Evolutionary conservation across 2,113 vertebrate species (phyloP), one percentile per base, ranked within the genome.

Genomic region (Fulmarus glacialis): DNA sequence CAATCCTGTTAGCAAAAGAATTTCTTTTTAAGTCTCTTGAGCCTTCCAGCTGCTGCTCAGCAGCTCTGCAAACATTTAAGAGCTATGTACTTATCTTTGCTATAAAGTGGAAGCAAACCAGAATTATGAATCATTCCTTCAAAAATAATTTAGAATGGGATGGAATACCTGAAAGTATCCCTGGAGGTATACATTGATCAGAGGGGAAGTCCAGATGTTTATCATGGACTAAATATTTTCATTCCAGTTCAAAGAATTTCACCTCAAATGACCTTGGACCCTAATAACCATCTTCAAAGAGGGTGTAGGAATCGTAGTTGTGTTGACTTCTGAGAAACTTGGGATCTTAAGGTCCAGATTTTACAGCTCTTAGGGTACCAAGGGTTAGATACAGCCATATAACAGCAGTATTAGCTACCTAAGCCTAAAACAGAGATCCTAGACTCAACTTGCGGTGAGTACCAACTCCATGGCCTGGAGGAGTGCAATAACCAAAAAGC

Each of bases 181-280:
- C 72, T 63, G 64, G 47, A 83, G 82, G 26, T 30, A 8, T 59
- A 79, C 12, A 21, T 40, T 48, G 38, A 92, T 83, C 55, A 22
- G 87, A 93, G 87, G 68, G 73, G 15, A 95, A 89, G 47, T 74
- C 64, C 73, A 93, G 91, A 82, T 95, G 53, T 83, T 95, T 96
- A 84, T 95, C 56, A 5, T 42, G 50, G 36, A 50, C 42, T 50
- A 30, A 84, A 38, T 95, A 40, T 84, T 96, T 89, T 78, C 18
- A 0, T 45, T 94, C 60, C 27, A n/a, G 45, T 60, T 87, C 68
- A 62, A 93, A 82, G 59, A 67, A 42, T 89, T 96, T 93, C 24
- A 71, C 81, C 64, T 91, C 42, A n/a, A 23, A 86, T 70, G 62
- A 92, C 79, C 67, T 58, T 29, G 53, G 27, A 64, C 21, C 29